phyloP scores from a whole-genome alignment of 1,140 invertebrate genomes.

The Drosophila sucinea region DNA sequence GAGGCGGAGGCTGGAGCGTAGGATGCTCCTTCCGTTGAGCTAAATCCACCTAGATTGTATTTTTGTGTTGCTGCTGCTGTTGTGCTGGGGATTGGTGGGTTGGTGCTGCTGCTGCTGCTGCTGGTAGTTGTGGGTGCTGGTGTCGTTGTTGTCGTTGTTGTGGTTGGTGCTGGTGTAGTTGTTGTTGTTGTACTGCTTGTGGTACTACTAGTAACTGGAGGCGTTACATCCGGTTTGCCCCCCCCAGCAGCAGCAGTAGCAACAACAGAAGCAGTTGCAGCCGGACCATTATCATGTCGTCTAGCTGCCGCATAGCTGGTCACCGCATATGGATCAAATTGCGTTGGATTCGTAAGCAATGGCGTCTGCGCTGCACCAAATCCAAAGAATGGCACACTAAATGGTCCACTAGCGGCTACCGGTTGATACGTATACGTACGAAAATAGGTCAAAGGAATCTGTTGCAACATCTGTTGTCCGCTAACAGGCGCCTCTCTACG shows the following conservation, averaged over 20 bases:
- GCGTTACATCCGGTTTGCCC: conserved; percentile 45
- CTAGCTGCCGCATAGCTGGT: conserved; percentile 68
- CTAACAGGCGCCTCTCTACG: conserved; percentile 55
- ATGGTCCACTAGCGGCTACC: conserved; percentile 45
- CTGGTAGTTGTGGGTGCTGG: conserved; percentile 33
- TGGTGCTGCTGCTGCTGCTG: conserved; percentile 29
- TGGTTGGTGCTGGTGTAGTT: conserved; percentile 51
- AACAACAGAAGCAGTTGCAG: too few relatives aligned
- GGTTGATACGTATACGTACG: conserved; percentile 80
- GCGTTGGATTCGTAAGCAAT: conserved; percentile 40
- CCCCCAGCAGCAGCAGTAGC: background rate
- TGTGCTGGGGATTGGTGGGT: conserved; percentile 22
- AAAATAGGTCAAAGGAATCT: conserved; percentile 78
- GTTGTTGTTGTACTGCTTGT: conserved; percentile 43
- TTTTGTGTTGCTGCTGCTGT: conserved; percentile 34
- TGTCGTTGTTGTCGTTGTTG: conserved; percentile 51
- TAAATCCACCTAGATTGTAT: background rate
- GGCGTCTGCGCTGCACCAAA: conserved; percentile 64
- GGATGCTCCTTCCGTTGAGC: conserved; percentile 31
- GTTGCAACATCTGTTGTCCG: conserved; percentile 60
- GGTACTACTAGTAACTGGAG: conserved; percentile 34
- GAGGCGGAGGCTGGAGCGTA: background rate
- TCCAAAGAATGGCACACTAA: conserved; percentile 64
- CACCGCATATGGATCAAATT: conserved; percentile 65
- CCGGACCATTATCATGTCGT: conserved; percentile 42